phyloP scores from a whole-genome alignment of 2,797 vertebrate species.

The Anas bernieri region DNA sequence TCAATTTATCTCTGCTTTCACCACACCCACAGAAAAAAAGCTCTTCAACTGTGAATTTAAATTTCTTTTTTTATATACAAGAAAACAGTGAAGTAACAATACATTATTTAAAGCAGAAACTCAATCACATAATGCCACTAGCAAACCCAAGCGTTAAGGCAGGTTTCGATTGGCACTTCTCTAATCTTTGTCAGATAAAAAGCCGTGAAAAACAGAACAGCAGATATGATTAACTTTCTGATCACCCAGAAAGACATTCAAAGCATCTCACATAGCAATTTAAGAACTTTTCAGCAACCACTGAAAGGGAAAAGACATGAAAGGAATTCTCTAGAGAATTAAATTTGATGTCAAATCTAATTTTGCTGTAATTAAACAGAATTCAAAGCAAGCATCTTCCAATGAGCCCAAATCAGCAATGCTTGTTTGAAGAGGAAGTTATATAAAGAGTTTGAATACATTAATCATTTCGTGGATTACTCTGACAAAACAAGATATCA shows the following conservation, averaged over 20 bases:
- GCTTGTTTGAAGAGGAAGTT: neutral
- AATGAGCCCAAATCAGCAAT: neutral
- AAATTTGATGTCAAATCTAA: neutral
- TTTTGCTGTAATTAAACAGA: neutral
- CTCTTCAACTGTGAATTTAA: constrained; percentile 14
- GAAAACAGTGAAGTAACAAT: neutral
- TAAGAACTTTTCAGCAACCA: neutral
- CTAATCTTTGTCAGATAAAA: neutral
- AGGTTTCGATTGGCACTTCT: neutral
- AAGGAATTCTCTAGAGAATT: neutral
- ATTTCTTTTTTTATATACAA: neutral
- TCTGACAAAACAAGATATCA: neutral
- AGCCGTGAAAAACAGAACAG: neutral
- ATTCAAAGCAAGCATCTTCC: neutral
- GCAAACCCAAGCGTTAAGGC: neutral
- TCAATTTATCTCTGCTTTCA: constrained; percentile 26
- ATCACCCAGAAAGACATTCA: neutral
- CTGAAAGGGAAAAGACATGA: neutral
- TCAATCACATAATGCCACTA: neutral
- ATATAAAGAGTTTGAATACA: neutral
- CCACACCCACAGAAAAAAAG: constrained; percentile 38
- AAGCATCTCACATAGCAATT: neutral
- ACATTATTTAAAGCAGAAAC: neutral
- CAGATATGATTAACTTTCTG: neutral
- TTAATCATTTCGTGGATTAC: neutral